A percentile compares a stretch with the other conserved stretches of the same genome.
Evolutionary conservation across 2,113 vertebrate genomes (phyloP).

Genomic region (Limanda limanda): DNA sequence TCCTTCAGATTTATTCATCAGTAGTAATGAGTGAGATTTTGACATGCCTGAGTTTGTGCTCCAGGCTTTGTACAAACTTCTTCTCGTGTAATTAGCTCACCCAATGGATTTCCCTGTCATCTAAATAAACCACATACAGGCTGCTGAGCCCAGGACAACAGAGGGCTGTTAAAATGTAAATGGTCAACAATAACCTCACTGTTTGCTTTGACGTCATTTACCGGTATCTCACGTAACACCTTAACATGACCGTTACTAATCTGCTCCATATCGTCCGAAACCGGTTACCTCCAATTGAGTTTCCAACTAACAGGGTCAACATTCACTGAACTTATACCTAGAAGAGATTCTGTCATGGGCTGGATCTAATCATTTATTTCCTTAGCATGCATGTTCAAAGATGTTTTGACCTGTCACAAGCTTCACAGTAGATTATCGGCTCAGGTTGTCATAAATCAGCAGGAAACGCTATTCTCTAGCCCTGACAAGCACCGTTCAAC

Average conservation of each 20-base stretch:
- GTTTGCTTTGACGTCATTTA: not conserved
- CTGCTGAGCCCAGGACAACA: not conserved
- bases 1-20: conserved; percentile 6
- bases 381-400: too few relatives aligned
- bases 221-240: not conserved
- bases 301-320: not conserved
- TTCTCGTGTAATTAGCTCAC: too few relatives aligned
- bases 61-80: not conserved
- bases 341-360: not conserved
- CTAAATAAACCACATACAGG: not conserved
- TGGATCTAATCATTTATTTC: not conserved
- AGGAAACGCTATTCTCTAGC: not conserved
- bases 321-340: not conserved
- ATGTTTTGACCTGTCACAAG: too few relatives aligned
- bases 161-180: not conserved
- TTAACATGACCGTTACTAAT: not conserved
- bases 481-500: not conserved
- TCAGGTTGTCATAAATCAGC: too few relatives aligned
- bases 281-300: not conserved
- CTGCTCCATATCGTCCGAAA: not conserved
- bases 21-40: not conserved
- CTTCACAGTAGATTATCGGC: too few relatives aligned
- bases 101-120: not conserved
- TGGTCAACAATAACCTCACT: not conserved
- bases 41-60: not conserved